Percentiles rank a stretch among this genome's conserved stretches.
Evolutionary conservation across 2,797 vertebrate species (phyloP).

Genomic region (Propithecus perrieri): DNA sequence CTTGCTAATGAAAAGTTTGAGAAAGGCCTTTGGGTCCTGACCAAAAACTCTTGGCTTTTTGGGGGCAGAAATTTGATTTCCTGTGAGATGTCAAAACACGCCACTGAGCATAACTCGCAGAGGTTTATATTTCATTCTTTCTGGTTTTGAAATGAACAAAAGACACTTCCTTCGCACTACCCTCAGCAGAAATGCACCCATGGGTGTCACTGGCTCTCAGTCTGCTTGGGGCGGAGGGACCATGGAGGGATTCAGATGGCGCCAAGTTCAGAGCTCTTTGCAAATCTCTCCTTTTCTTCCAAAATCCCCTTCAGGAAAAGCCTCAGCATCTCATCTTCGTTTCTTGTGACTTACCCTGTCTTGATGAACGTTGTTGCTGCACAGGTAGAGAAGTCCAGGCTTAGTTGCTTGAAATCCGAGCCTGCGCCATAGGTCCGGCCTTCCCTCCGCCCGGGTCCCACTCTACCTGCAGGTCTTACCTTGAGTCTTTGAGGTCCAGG

Average conservation of each 20-base stretch:
- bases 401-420: background rate
- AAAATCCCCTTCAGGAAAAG: background rate
- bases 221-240: background rate
- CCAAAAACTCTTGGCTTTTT: conserved; percentile 52
- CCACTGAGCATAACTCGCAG: background rate
- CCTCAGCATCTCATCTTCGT: background rate
- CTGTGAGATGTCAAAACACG: conserved; percentile 50
- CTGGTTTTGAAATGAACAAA: conserved; percentile 38
- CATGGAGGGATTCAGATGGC: background rate
- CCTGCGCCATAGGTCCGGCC: background rate
- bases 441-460: too few relatives aligned
- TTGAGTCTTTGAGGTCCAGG: background rate
- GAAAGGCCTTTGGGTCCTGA: conserved; percentile 25
- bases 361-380: background rate
- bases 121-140: background rate
- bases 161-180: background rate
- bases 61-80: conserved; percentile 52
- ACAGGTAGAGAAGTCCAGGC: background rate
- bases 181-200: background rate
- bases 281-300: background rate
- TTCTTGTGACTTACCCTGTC: background rate
- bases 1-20: conserved; percentile 45
- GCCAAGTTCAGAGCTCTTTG: background rate
- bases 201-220: background rate
- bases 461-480: background rate